phyloP scores from a whole-genome alignment of 1,140 invertebrate species.

The Melitaea cinxia region DNA sequence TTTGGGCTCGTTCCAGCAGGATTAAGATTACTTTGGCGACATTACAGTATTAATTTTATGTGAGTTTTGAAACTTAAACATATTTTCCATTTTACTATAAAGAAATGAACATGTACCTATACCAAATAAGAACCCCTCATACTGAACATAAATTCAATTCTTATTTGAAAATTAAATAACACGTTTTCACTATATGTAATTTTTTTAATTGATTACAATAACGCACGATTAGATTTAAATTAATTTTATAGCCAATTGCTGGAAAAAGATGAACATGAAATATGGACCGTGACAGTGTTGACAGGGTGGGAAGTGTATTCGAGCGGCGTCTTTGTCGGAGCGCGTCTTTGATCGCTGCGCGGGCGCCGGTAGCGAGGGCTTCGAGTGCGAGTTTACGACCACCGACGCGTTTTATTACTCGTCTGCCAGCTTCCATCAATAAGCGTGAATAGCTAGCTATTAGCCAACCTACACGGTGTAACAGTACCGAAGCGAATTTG shows the following conservation, averaged over 20 bases:
- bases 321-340: conserved; percentile 69
- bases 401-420: conserved; percentile 63
- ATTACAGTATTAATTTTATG: conserved; percentile 46
- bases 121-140: no score
- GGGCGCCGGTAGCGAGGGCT: conserved; percentile 66
- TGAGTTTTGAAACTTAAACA: conserved; percentile 38
- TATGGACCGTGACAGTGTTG: conserved; percentile 68
- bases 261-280: neutral
- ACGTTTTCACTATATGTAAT: no score
- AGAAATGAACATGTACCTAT: neutral
- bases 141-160: no score
- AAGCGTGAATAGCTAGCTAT: conserved; percentile 41
- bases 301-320: conserved; percentile 52
- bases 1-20: conserved; percentile 77
- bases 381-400: conserved; percentile 73
- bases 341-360: conserved; percentile 62
- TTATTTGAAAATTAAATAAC: no score
- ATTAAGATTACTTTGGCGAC: conserved; percentile 65
- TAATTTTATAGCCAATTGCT: neutral
- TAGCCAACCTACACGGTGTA: conserved; percentile 33
- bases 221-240: neutral
- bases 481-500: conserved; percentile 28
- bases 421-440: conserved; percentile 62
- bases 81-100: neutral
- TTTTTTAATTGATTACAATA: neutral